Percentiles rank a stretch among this genome's conserved stretches.
Conservation (phyloP, 2,888 invertebrate genomes). For the Drepana falcataria region DNA sequence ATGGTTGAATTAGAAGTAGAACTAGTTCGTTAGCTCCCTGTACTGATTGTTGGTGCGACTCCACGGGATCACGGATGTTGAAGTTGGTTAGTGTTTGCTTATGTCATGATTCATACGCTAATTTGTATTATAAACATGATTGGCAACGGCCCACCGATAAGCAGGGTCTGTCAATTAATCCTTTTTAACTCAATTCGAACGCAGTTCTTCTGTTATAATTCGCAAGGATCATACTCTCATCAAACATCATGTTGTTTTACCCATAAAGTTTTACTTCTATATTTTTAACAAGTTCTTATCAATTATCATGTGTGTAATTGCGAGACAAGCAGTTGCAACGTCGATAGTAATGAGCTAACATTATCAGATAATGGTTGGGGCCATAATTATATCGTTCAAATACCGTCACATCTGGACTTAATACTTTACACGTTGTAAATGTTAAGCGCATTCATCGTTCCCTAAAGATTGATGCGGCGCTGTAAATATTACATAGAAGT, state of each 20-base stretch:
- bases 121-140: conserved; percentile 13
- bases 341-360: neutral
- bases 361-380: neutral
- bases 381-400: neutral
- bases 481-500: too few species aligned
- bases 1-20: conserved; percentile 66
- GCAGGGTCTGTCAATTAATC: conserved; percentile 12
- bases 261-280: neutral
- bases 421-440: neutral
- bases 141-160: conserved; percentile 6
- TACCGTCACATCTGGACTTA: neutral
- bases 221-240: too few species aligned
- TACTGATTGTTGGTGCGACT: conserved; percentile 39
- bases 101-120: conserved; percentile 29
- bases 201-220: too few species aligned
- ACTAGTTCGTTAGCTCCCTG: conserved; percentile 53
- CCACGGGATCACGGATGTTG: conserved; percentile 57
- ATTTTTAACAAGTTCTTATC: conserved; percentile 13
- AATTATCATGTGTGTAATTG: conserved; percentile 9
- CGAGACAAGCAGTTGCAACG: conserved; percentile 4
- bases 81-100: conserved; percentile 62
- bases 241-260: too few species aligned
- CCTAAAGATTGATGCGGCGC: too few species aligned
- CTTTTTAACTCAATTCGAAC: conserved; percentile 6
- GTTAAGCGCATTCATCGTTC: neutral